Evolutionary conservation across 2,888 invertebrate species (phyloP), one percentile per base, ranked within the genome.

Genomic region (Plagiodera versicolora): DNA sequence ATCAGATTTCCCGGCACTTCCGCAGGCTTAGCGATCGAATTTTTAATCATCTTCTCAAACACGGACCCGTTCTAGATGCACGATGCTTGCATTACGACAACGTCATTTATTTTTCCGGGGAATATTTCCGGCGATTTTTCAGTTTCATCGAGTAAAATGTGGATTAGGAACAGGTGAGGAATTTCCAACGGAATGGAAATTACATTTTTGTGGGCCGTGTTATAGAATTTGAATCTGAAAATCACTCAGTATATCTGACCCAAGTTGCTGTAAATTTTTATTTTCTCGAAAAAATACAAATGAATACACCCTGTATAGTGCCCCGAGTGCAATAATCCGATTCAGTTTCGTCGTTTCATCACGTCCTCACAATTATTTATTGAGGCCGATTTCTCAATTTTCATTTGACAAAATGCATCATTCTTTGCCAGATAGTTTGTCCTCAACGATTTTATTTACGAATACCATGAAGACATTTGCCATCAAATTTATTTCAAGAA

Each of bases 1-100:
- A 76, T 75, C 78, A 73, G 77, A 74, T 76, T 75, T 74, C 70
- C 72, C 69, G 73, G 76, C 78, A 78, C 79, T 80, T 78, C 73
- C 74, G 72, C 71, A 65, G 75, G 79, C 79, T 80, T 80, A 79
- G 70, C 77, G 76, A 74, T 74, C 75, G 76, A 78, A 79, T 80
- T 80, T 79, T 80, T 80, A 80, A 80, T 80, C 79, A 80, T 77
- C 72, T 79, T 76, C 79, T 80, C 80, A 79, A 80, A 80, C 79
- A 79, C 72, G 71, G 9, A 68, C 69, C 64, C 58, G 64, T 64
- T 71, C 64, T 68, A 70, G 70, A 71, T 66, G 65, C 69, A 65
- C 64, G 66, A 39, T 9, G 32, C 4, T 56, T 35, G 30, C 58
- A 66, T 66, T 59, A 60, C 57, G 60, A 60, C 45, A 35, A 47